phyloP scores from a whole-genome alignment of 2,888 invertebrate genomes.

The Ornithoptera priamus region DNA sequence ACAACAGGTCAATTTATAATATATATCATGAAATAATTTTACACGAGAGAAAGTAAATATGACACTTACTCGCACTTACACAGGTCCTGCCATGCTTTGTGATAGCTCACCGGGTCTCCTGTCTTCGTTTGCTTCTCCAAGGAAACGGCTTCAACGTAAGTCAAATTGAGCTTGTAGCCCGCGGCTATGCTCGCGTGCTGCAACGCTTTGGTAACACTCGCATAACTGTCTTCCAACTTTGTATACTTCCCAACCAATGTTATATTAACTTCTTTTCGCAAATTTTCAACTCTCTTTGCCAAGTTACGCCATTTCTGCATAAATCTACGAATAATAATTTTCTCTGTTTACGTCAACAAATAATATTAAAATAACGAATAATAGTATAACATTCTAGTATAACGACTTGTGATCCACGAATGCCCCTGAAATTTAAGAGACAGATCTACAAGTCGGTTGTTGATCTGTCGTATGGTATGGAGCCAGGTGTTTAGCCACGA shows the following conservation, averaged over 20 bases:
- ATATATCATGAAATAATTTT: neutral
- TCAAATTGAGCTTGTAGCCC: conserved; percentile 90
- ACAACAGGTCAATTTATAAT: too few species aligned
- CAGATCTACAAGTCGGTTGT: too few species aligned
- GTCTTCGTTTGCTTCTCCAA: conserved; percentile 87
- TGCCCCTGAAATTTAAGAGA: too few species aligned
- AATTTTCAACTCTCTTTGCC: conserved; percentile 90
- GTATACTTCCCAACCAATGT: conserved; percentile 98
- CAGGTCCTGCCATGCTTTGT: conserved; percentile 95
- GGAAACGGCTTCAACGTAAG: conserved; percentile 95
- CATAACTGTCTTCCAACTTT: conserved; percentile 96
- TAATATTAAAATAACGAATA: neutral
- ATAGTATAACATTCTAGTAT: too few species aligned
- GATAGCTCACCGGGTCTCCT: conserved; percentile 90
- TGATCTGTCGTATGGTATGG: too few species aligned
- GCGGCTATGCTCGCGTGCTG: conserved; percentile 94
- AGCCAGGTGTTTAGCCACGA: too few species aligned
- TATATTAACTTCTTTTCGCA: conserved; percentile 92
- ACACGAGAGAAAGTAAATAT: neutral
- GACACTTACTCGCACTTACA: conserved; percentile 89
- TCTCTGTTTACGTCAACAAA: neutral
- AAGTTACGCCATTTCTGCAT: conserved; percentile 95
- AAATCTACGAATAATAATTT: conserved; percentile 71
- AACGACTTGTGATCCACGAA: too few species aligned
- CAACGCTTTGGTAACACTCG: conserved; percentile 96